Base-by-base conservation (phyloP, 2,797 vertebrate species). In the Etheostoma nigrum region DNA sequence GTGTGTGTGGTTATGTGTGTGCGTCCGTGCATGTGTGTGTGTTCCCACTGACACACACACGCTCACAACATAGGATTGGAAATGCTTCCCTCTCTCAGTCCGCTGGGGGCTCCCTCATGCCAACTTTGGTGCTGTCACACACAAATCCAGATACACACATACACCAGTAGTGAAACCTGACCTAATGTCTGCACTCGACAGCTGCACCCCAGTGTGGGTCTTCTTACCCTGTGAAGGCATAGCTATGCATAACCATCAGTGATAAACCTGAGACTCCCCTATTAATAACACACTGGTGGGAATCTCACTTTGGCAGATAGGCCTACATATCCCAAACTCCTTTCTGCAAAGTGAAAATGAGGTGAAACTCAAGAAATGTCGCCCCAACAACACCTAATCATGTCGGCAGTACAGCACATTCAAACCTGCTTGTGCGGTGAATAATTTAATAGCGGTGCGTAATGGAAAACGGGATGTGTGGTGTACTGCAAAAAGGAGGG, bases 151-250 rank as follows among this genome's bases (percentile, higher is more conserved):
- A 40, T 25, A 21, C 74, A 57, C 69, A 61, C 65, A 63, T 18
- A 25, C 75, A 79, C 60, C 76, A 79, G 66, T 72, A 72, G 78
- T 89, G 90, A 91, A 93, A 91, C 83, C 78, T 57, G 76, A 92
- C 67, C 81, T 76, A 49, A 58, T 1, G 74, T 84, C 74, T 74
- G 76, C 55, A 76, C 74, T 83, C 66, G 66, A 92, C 92, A 93
- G 90, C 92, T 93, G 92, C 81, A 67, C 9, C 60, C 25, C 70
- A 33, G 69, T 60, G 71, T 69, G 55, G 85, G n/a, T 93, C 87
- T 47, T 83, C 77, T 92, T 89, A 88, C 84, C 81, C 72, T 66
- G 76, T 40, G 70, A 82, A 77, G 68, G 86, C 81, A 87, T 78
- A 91, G 76, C 86, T 81, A 71, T 81, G 83, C 86, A 78, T 66